Conservation (phyloP, 1,140 invertebrate species). For the Euwallacea similis region DNA sequence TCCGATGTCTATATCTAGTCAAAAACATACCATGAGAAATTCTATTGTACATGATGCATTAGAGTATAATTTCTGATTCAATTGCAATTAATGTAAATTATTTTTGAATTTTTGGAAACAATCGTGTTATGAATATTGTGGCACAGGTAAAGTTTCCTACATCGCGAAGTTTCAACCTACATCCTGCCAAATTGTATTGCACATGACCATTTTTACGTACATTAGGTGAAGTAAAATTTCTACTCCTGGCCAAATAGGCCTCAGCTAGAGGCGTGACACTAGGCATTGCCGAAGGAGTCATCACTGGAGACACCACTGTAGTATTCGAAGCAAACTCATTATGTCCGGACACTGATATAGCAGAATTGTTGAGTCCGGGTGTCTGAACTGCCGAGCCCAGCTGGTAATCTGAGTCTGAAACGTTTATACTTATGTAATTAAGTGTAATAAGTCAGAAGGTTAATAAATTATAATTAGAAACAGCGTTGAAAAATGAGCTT, state of each 20-base stretch:
- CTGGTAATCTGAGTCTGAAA: constrained; percentile 66
- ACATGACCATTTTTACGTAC: constrained; percentile 38
- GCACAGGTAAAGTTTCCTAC: too few species aligned
- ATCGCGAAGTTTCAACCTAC: too few species aligned
- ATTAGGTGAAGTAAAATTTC: constrained; percentile 48
- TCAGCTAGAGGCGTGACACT: constrained; percentile 49
- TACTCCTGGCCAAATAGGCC: constrained; percentile 50
- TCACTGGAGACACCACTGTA: constrained; percentile 19
- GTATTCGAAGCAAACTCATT: constrained; percentile 22
- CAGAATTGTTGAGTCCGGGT: constrained; percentile 54
- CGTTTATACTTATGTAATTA: too few species aligned
- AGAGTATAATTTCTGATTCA: too few species aligned
- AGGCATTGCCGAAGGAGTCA: constrained; percentile 30
- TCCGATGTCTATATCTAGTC: background rate
- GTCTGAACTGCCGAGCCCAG: constrained; percentile 62
- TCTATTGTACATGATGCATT: too few species aligned
- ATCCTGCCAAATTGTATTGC: too few species aligned
- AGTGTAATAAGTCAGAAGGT: background rate
- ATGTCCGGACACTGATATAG: constrained; percentile 45
- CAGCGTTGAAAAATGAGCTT: background rate
- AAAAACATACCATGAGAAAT: too few species aligned
- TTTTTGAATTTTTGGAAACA: too few species aligned
- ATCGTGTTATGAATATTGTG: too few species aligned
- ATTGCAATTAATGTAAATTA: too few species aligned
- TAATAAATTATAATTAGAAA: constrained; percentile 1